Conservation (phyloP, 2,888 invertebrate species). For the Ennomos quercinarius region DNA sequence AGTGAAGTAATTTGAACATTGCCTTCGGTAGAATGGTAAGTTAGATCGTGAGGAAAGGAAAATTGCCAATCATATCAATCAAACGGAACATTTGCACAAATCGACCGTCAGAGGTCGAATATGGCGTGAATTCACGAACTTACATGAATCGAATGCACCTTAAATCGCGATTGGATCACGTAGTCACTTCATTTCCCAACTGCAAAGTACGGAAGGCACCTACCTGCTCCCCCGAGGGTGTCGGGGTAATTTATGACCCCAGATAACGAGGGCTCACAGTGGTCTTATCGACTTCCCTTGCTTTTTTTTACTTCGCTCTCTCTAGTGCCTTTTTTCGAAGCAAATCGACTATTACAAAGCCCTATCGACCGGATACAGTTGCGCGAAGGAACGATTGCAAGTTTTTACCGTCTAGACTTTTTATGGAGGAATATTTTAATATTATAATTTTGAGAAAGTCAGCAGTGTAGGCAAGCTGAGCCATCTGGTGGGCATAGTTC, state of each 20-base stretch:
- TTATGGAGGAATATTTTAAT: constrained; percentile 46
- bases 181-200: constrained; percentile 80
- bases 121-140: constrained; percentile 60
- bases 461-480: constrained; percentile 35
- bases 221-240: constrained; percentile 80
- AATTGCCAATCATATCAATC: constrained; percentile 35
- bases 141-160: constrained; percentile 76
- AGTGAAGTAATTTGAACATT: constrained; percentile 16
- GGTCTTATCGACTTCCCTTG: constrained; percentile 80
- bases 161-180: constrained; percentile 85
- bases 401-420: constrained; percentile 58
- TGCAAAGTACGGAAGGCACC: constrained; percentile 60
- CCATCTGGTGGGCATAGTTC: constrained; percentile 38
- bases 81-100: constrained; percentile 29
- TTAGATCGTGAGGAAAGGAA: constrained; percentile 37
- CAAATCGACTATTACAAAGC: constrained; percentile 75
- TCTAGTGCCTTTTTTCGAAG: constrained; percentile 75
- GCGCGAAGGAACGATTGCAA: constrained; percentile 46
- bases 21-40: constrained; percentile 25
- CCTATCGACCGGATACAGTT: constrained; percentile 72
- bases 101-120: constrained; percentile 43
- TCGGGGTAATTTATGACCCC: constrained; percentile 80
- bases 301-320: constrained; percentile 70
- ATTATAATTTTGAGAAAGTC: constrained; percentile 42
- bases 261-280: constrained; percentile 83